Evolutionary conservation across 2,797 vertebrate genomes (phyloP).

Genomic region (Percopsis omiscomaycus): DNA sequence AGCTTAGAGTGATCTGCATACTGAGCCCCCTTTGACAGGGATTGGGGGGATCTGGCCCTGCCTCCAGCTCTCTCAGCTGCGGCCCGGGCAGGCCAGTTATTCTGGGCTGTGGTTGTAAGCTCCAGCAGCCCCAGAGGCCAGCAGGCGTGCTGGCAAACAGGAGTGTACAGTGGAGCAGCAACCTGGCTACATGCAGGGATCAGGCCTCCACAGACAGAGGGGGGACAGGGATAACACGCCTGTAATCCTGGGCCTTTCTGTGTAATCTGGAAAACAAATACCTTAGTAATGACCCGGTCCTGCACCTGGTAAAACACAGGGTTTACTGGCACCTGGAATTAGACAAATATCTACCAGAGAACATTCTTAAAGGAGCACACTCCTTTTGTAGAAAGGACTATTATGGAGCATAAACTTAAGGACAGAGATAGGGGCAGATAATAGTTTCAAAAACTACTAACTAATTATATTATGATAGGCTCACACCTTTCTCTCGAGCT

Average conservation of each 20-base stretch:
- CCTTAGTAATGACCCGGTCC: constrained; percentile 74
- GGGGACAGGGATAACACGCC: constrained; percentile 63
- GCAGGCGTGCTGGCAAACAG: constrained; percentile 36
- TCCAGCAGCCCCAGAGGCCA: constrained; percentile 12
- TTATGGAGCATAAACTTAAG: constrained; percentile 3
- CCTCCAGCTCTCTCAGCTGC: background rate
- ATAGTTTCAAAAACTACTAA: no score
- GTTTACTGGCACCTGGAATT: constrained; percentile 77
- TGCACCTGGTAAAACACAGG: constrained; percentile 81
- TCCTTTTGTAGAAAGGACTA: no score
- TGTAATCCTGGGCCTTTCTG: constrained; percentile 71
- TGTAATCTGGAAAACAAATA: constrained; percentile 83
- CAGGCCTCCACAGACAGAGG: constrained; percentile 55
- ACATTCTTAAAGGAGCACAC: constrained; percentile 70
- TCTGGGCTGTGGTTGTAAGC: constrained; percentile 40
- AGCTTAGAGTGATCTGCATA: constrained; percentile 48
- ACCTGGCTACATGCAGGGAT: constrained; percentile 35
- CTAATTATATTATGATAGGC: no score
- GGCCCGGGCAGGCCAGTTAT: constrained; percentile 31
- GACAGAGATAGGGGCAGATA: background rate
- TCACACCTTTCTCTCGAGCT: no score
- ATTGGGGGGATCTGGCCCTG: constrained; percentile 14
- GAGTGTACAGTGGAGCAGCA: constrained; percentile 33
- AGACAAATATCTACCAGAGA: constrained; percentile 69
- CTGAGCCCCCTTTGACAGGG: constrained; percentile 44